Base-by-base conservation (phyloP, 2,888 invertebrate species). In the Brachyptera putata region DNA sequence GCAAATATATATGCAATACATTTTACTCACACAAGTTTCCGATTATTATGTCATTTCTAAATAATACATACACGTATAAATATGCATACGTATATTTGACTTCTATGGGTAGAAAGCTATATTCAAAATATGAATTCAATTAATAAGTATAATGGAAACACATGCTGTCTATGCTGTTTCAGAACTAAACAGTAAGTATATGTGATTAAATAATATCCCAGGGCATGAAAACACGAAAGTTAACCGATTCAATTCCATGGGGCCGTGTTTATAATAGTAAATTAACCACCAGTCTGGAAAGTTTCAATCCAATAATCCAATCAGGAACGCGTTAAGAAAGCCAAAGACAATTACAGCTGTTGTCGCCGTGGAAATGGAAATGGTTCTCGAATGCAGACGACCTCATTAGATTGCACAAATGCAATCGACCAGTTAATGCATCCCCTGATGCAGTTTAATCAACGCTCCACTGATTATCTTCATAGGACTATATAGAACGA, bases 211-310 rank as follows among this genome's bases (percentile, higher is more conserved):
- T 24, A 22, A 46, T 46, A 24, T 21, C 46, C 24, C 24, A 24
- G 24, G 46, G 46, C 22, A 22, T n/a, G 46, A 46, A 46, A 46
- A 46, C 46, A 46, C 46, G 21, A n/a, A 46, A 46, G 46, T 46
- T 46, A 46, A 46, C 46, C 46, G 24, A 46, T 46, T 46, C 46
- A 46, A 46, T 46, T 46, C 5, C 24, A 46, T 13, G 9, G 16
- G 41, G 22, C n/a, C 24, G 21, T 18, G 46, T 46, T 21, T 21
- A 21, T 21, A 24, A 46, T 46, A 46, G 22, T 21, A 24, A 46
- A 46, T 46, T 46, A 46, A 46, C 46, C 46, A 24, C 46, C 7
- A 3, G 46, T 46, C 24, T 21, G 22, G 22, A 46, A 46, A 46
- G 21, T 46, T 46, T 16, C 46, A 24, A 46, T 21, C 46, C 46